Conservation (phyloP, 2,888 invertebrate genomes). For the Orthosia gothica region DNA sequence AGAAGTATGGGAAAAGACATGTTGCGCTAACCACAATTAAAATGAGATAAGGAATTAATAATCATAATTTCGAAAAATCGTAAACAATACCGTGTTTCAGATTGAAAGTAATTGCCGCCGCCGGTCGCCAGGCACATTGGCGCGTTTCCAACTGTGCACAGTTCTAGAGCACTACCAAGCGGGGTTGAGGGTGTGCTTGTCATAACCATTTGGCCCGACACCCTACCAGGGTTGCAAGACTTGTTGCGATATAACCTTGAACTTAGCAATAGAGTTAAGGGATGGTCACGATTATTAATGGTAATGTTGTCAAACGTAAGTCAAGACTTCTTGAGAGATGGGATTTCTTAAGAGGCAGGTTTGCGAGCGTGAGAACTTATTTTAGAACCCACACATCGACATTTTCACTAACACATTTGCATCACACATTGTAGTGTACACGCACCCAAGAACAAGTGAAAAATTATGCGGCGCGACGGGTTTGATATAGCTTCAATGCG, state of each 20-base stretch:
- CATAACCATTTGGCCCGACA: neutral
- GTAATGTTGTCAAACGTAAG: neutral
- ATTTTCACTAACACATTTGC: too few species aligned
- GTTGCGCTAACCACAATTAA: too few species aligned
- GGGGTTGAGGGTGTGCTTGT: neutral
- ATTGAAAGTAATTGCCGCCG: neutral
- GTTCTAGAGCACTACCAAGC: slow-evolving; percentile 4
- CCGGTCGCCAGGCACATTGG: neutral
- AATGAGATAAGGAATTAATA: too few species aligned
- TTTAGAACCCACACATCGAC: too few species aligned
- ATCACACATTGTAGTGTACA: too few species aligned
- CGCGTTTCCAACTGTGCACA: slow-evolving; percentile 5
- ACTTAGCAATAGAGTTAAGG: too few species aligned
- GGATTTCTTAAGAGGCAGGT: neutral
- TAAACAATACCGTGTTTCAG: neutral
- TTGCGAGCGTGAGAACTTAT: too few species aligned
- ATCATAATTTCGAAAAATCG: neutral
- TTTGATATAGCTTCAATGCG: too few species aligned
- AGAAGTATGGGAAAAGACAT: too few species aligned
- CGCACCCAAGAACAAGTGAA: too few species aligned
- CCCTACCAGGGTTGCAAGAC: neutral
- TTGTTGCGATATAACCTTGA: neutral
- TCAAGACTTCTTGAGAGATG: neutral
- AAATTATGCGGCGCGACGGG: too few species aligned
- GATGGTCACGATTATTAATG: neutral